Evolutionary conservation across 2,888 invertebrate genomes (phyloP), one percentile per base, ranked within the genome.

Genomic region (Pammene fasciana): DNA sequence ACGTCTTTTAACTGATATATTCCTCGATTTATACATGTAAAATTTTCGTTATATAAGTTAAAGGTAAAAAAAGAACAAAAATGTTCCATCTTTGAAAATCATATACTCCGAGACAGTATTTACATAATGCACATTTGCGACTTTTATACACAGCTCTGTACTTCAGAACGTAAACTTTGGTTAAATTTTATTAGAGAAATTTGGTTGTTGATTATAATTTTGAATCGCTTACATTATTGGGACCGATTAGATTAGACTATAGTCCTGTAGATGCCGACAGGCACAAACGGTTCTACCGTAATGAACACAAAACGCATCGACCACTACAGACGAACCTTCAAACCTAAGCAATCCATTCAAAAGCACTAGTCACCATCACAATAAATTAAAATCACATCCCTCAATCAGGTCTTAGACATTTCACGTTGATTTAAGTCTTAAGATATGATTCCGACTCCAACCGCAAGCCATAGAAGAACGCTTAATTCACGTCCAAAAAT

Each of bases 1-100:
- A 68, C 68, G 70, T 70, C 65, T 70, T 70, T 70, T 41, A 62
- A 65, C 59, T 65, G 65, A 65, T 65, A 68, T 38, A 68, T 52
- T 52, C 45, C 46, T 55, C 59, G 65, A 70, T 70, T 65, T 70
- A 65, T 48, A 70, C 65, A 65, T 54, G 65, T 70, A 68, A 68
- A 59, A 52, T 65, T 65, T 34, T 57, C 18, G 18, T 38, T 38
- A 10, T 65, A 64, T 52, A 68, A 14, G 43, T 56, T 52, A 64
- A 43, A 10, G 26, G 59, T 59, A 65, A 65, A 57, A 57, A 54
- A 11, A 48, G 45, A 65, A 70, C 65, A 41, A 60, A 60, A 46
- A 65, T 45, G 65, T 70, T 60, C 57, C n/a, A 55, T 41, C 55
- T 56, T 65, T 34, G 38, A 54, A 64, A 64, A 68, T 34, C 62